Percentiles rank a stretch among this genome's conserved stretches.
Conservation (phyloP, 2,113 vertebrate genomes). For the Baryphthengus martii region DNA sequence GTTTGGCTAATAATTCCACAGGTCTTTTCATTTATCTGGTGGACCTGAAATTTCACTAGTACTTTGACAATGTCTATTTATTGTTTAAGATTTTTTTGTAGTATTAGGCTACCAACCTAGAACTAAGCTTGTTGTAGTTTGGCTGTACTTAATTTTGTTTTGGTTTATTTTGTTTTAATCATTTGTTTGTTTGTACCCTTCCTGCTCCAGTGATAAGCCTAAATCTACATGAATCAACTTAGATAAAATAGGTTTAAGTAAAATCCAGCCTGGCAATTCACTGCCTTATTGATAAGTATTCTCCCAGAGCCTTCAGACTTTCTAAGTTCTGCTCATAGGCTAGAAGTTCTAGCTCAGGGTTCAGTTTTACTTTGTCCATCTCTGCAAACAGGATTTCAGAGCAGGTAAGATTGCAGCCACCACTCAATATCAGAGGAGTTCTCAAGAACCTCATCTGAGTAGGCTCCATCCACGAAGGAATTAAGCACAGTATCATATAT, state of each 20-base stretch:
- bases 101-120: not conserved
- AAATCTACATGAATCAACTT: not conserved
- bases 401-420: not conserved
- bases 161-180: not conserved
- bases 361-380: not conserved
- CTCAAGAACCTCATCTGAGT: not conserved
- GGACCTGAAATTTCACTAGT: not conserved
- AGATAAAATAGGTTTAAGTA: not conserved
- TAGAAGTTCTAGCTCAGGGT: not conserved
- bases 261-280: not conserved
- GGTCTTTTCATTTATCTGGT: not conserved
- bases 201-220: not conserved
- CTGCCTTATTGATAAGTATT: not conserved
- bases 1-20: not conserved
- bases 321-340: not conserved
- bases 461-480: not conserved
- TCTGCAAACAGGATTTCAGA: not conserved
- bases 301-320: not conserved
- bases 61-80: not conserved
- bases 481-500: not conserved
- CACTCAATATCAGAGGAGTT: not conserved
- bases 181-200: not conserved
- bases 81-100: not conserved
- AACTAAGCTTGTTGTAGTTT: not conserved
- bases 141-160: not conserved